These are phyloP conservation scores for Aspidoscelis tigris DNA, from an alignment of 2,113 vertebrate genomes.

Conservation along the genomic window DNA sequence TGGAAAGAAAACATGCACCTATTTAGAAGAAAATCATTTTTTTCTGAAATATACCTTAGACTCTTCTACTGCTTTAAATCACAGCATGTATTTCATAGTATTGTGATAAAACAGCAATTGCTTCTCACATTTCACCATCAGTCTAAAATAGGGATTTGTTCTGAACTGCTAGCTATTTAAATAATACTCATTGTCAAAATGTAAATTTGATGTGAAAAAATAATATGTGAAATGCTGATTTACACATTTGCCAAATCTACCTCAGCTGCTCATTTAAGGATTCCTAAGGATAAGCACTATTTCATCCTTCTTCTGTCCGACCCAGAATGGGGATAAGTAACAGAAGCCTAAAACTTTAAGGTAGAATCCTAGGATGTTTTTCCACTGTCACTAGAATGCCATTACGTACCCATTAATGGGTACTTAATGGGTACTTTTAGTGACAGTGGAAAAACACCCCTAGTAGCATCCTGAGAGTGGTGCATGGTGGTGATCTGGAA, in stretches of 20 bases:
- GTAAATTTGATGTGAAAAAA: background rate
- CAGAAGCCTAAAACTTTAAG: background rate
- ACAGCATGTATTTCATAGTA: conserved; percentile 12
- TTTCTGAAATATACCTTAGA: conserved; percentile 6
- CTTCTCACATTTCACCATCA: conserved; percentile 36
- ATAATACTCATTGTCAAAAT: background rate
- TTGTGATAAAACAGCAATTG: conserved; percentile 17
- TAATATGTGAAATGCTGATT: background rate
- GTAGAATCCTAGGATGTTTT: background rate
- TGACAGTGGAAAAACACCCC: background rate
- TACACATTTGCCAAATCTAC: background rate
- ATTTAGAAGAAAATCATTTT: background rate
- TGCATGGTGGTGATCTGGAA: background rate
- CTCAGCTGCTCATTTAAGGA: background rate
- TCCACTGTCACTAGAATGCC: too few relatives aligned
- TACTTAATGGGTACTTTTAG: too few relatives aligned
- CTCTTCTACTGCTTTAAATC: conserved; percentile 44
- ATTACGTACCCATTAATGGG: too few relatives aligned
- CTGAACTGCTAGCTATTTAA: conserved; percentile 19
- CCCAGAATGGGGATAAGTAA: background rate
- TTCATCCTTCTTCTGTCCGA: background rate
- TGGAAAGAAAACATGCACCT: conserved; percentile 34
- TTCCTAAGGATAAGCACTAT: background rate
- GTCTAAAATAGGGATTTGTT: conserved; percentile 5
- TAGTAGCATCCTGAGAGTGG: background rate